Evolutionary conservation across 2,797 vertebrate genomes (phyloP), one percentile per base, ranked within the genome.

Genomic region (Coranthus polyacanthus): DNA sequence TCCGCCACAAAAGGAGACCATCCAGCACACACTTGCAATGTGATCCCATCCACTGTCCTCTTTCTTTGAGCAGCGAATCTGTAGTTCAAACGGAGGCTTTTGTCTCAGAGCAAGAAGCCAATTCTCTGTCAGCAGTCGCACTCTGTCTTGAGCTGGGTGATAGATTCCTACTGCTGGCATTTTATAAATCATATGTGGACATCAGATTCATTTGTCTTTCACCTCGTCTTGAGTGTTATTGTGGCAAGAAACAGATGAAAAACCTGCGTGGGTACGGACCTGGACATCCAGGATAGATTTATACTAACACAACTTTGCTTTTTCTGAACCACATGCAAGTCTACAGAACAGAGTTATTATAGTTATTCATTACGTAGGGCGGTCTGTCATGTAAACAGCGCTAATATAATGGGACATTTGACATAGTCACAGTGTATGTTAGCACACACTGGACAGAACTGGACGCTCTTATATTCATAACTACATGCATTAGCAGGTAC

Each of bases 401-500:
- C 54, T 75, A 36, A 3, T 38, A 15, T 55, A 3, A 38, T 12
- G 43, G 42, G 54, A 38, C 53, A 45, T 32, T 44, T 63, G 77
- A 78, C 54, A 79, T 38, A 62, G 26, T 12, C 54, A 34, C 45
- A 5, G 7, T 51, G 61, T 32, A 49, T 34, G 63, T 68, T 44
- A 52, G 17, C 69, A 43, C 56, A 42, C 3, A 45, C 29, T 22
- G 57, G 70, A 76, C 73, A 50, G 44, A 64, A 59, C 17, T 56
- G 44, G 45, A 69, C 24, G 34, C 47, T 36, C 58, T 32, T 2
- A 16, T 52, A 29, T 38, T 72, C 50, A 50, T 15, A 60, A 45
- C 63, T 76, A 68, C 65, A 71, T 15, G 64, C 57, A 82, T 83
- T 82, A 87, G 53, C 63, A 76, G 46, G 21, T 42, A 43, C 61